These are phyloP conservation scores for Cerastis leucographa DNA, from an alignment of 2,888 invertebrate genomes.

Conservation along the genomic window DNA sequence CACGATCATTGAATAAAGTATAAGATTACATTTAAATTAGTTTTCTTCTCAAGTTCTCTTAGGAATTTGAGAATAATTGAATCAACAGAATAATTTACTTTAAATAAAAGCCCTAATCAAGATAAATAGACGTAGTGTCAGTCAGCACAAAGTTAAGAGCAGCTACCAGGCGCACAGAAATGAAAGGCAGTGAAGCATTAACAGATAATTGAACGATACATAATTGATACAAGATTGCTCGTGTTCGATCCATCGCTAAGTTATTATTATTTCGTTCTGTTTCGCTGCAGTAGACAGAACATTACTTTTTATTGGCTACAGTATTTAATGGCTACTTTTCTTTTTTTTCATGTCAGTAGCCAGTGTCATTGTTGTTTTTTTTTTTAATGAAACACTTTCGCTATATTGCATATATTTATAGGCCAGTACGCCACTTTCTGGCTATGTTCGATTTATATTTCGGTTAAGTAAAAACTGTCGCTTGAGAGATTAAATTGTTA, in stretches of 20 bases:
- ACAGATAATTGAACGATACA: constrained; percentile 49
- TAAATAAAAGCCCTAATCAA: constrained; percentile 1
- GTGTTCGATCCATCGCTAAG: constrained; percentile 35
- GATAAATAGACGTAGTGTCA: constrained; percentile 16
- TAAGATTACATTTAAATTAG: not conserved
- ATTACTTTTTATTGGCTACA: constrained; percentile 8
- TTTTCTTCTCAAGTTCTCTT: not conserved
- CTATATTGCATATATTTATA: not conserved
- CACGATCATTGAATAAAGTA: constrained; percentile 5
- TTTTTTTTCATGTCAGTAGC: constrained; percentile 6
- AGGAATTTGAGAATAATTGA: constrained; percentile 13
- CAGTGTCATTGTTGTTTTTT: not conserved
- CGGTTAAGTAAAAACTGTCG: not conserved
- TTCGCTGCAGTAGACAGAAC: constrained; percentile 15
- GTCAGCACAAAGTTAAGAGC: constrained; percentile 21
- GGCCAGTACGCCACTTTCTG: not conserved
- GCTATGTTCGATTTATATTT: not conserved
- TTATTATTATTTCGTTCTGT: constrained; percentile 27
- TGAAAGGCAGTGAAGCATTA: constrained; percentile 37
- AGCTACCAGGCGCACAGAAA: constrained; percentile 41
- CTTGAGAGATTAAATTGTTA: not conserved
- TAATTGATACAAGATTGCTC: constrained; percentile 51
- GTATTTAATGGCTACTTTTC: constrained; percentile 4
- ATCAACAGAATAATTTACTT: constrained; percentile 14
- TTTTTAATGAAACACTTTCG: not conserved